Conservation (phyloP, 2,888 invertebrate species). For the Apomyelois bistriatella region DNA sequence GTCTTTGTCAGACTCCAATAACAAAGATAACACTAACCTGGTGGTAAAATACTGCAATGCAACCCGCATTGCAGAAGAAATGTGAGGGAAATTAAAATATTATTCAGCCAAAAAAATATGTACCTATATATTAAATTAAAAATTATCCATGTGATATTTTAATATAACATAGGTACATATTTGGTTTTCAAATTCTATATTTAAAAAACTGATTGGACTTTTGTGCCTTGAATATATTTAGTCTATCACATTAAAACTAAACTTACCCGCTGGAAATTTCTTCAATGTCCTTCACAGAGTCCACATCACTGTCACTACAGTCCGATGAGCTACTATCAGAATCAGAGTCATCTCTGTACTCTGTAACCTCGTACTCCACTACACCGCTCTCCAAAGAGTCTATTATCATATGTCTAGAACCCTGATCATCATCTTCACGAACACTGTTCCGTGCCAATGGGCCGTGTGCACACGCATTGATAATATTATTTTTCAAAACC, state of each 20-base stretch:
- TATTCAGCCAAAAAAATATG: too few species aligned
- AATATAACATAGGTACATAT: too few species aligned
- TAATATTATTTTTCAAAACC: slow-evolving; percentile 74
- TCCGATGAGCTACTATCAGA: slow-evolving; percentile 55
- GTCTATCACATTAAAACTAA: too few species aligned
- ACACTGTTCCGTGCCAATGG: slow-evolving; percentile 49
- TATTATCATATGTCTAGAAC: slow-evolving; percentile 68
- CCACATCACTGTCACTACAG: slow-evolving; percentile 66
- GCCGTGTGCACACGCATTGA: slow-evolving; percentile 74
- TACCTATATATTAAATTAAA: too few species aligned
- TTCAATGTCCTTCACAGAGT: slow-evolving; percentile 68
- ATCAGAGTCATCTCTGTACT: slow-evolving; percentile 64
- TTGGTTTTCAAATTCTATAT: too few species aligned
- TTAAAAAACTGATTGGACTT: not conserved
- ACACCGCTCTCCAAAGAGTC: slow-evolving; percentile 64
- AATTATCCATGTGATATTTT: too few species aligned
- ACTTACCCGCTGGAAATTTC: slow-evolving; percentile 65
- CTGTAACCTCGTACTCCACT: slow-evolving; percentile 68
- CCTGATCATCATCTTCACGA: slow-evolving; percentile 51
- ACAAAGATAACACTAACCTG: too few species aligned
- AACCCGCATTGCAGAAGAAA: too few species aligned
- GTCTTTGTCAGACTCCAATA: too few species aligned
- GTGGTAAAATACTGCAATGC: too few species aligned
- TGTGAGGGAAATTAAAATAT: too few species aligned
- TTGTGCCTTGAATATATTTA: not conserved